Evolutionary conservation across 2,113 vertebrate genomes (phyloP), one percentile per base, ranked within the genome.

Genomic region (Melanostigma gelatinosum): DNA sequence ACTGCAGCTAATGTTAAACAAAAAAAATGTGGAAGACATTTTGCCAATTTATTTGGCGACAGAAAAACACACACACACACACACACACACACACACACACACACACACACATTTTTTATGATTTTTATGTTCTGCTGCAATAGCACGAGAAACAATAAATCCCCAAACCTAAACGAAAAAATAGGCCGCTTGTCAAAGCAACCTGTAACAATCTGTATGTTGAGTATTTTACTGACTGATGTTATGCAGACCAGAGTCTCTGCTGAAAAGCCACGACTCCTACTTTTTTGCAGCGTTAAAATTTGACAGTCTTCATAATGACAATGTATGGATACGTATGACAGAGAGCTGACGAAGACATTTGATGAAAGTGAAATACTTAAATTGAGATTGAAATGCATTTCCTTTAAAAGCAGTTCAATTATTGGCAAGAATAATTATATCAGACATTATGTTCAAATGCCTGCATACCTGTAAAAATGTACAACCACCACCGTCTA

Each of bases 11-110:
- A n/a, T n/a, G n/a, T n/a, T n/a, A n/a, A n/a, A n/a, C n/a, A n/a
- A n/a, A n/a, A n/a, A n/a, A n/a, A n/a, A n/a, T n/a, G n/a, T n/a
- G n/a, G n/a, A n/a, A n/a, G n/a, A n/a, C n/a, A n/a, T n/a, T n/a
- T n/a, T n/a, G n/a, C n/a, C n/a, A n/a, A n/a, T n/a, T n/a, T n/a
- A n/a, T n/a, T n/a, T n/a, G n/a, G n/a, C n/a, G n/a, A n/a, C n/a
- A n/a, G n/a, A n/a, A n/a, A n/a, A n/a, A n/a, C n/a, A n/a, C 50
- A 81, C 9, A 75, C 20, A 71, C 24, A 42, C 5, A 72, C n/a
- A 75, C 34, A 46, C 48, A 61, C 42, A 29, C 42, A 44, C 42
- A 44, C 42, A 44, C 42, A 44, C 42, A 44, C 42, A 11, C 40
- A 42, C 42, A 44, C 42, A 48, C 46, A 48, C 46, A 48, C 46